Evolutionary conservation across 1,140 invertebrate species (phyloP).

Genomic region (Neodiprion virginianus): DNA sequence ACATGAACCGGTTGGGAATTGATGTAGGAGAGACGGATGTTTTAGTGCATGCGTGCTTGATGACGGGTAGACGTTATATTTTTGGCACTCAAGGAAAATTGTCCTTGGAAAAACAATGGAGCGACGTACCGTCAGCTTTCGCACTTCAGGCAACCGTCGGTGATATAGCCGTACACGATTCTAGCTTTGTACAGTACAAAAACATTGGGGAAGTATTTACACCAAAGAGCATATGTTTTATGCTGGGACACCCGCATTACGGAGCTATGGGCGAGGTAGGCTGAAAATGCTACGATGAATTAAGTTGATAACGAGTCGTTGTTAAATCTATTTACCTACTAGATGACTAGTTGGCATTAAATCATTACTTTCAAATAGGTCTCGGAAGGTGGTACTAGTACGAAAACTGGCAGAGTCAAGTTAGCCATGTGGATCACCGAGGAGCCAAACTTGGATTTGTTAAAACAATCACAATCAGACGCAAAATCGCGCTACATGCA

Average conservation of each 20-base stretch:
- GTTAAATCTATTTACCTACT: constrained; percentile 18
- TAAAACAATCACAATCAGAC: constrained; percentile 36
- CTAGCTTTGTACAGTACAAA: constrained; percentile 51
- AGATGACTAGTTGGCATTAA: constrained; percentile 2
- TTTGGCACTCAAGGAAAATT: constrained; percentile 65
- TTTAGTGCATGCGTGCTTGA: constrained; percentile 75
- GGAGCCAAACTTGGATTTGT: constrained; percentile 60
- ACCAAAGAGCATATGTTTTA: constrained; percentile 72
- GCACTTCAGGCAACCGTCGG: constrained; percentile 74
- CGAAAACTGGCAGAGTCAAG: constrained; percentile 63
- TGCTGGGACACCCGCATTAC: constrained; percentile 81
- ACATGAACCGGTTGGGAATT: constrained; percentile 74
- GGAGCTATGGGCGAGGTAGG: constrained; percentile 77
- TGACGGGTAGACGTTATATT: constrained; percentile 72
- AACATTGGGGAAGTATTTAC: constrained; percentile 78
- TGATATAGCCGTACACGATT: constrained; percentile 65
- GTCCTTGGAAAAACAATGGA: constrained; percentile 75
- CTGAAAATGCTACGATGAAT: constrained; percentile 6
- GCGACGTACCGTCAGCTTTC: constrained; percentile 63
- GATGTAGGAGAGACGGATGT: constrained; percentile 74
- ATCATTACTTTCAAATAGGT: constrained; percentile 46
- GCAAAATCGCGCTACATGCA: constrained; percentile 45
- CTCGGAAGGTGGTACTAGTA: constrained; percentile 50
- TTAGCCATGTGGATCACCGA: constrained; percentile 57
- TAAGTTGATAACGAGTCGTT: constrained; percentile 14